Evolutionary conservation across 2,888 invertebrate species (phyloP).

Genomic region (Ectropis crepuscularia): DNA sequence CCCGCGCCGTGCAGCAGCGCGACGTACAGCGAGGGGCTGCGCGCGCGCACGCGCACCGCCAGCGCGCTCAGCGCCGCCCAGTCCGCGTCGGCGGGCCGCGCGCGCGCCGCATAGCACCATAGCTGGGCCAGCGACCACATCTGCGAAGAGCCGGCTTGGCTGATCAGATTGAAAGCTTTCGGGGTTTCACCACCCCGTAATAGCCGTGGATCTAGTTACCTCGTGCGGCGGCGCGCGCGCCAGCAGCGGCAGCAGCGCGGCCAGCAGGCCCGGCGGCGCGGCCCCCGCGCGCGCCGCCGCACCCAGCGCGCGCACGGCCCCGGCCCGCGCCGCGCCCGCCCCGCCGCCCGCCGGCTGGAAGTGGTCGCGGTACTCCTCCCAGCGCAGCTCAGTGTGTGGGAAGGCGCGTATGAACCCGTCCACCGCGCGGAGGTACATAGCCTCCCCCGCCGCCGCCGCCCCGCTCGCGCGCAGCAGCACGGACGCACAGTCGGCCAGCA

Average conservation of each 20-base stretch:
- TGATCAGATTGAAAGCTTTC: no score
- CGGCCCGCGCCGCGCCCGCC: constrained; percentile 4
- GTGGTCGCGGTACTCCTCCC: background rate
- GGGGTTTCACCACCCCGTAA: background rate
- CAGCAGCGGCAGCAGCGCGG: constrained; percentile 18
- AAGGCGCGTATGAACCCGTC: constrained; percentile 5
- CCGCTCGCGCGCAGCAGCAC: background rate
- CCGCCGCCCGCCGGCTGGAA: background rate
- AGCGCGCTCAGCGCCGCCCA: background rate
- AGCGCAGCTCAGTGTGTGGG: background rate
- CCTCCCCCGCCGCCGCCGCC: background rate
- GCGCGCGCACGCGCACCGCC: constrained; percentile 1
- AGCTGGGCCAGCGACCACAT: background rate
- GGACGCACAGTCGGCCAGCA: background rate
- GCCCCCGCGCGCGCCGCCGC: constrained; percentile 19
- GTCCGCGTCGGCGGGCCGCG: constrained; percentile 4
- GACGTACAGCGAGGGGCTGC: constrained; percentile 51
- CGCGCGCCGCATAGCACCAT: constrained; percentile 3
- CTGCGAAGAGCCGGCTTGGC: no score
- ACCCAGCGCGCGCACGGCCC: constrained; percentile 14
- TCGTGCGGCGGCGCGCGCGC: constrained; percentile 3
- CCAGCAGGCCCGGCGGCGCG: background rate
- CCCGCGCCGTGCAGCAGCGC: constrained; percentile 50
- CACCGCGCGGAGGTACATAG: background rate
- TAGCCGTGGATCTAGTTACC: background rate